A percentile compares a stretch with the other conserved stretches of the same genome.
Evolutionary conservation across 2,113 vertebrate species (phyloP).

Genomic region (Peromyscus leucopus): DNA sequence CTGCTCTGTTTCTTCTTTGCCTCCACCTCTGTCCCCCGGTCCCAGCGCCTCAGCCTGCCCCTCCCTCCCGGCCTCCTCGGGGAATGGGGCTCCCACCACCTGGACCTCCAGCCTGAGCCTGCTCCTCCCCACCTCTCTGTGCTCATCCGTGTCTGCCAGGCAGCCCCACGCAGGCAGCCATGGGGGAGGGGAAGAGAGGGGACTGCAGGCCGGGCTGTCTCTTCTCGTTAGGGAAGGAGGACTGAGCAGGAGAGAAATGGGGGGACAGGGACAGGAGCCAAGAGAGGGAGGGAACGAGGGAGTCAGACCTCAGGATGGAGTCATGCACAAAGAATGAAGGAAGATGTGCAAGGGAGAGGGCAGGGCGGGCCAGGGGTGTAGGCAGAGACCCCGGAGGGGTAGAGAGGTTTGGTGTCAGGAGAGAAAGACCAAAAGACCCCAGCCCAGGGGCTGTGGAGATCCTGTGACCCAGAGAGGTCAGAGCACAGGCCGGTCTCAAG

Average conservation of each 20-base stretch:
- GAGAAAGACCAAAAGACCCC: not conserved
- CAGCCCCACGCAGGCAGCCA: not conserved
- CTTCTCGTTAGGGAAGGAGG: conserved; percentile 52
- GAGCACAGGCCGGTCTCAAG: conserved; percentile 5
- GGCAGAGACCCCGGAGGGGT: not conserved
- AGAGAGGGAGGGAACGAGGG: not conserved
- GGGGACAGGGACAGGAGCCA: not conserved
- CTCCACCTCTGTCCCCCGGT: not conserved
- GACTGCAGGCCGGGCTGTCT: conserved; percentile 62
- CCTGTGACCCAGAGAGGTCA: not conserved
- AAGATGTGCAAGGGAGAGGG: not conserved
- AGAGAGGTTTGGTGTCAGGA: not conserved
- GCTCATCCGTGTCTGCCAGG: not conserved
- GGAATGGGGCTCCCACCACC: not conserved
- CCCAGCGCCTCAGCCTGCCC: not conserved
- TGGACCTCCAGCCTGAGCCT: not conserved
- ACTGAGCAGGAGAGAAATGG: not conserved
- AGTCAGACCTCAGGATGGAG: not conserved
- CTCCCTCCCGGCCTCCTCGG: not conserved
- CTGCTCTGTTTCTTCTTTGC: not conserved
- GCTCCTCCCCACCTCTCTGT: not conserved
- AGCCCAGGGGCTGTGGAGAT: not conserved
- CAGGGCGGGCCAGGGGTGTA: not conserved
- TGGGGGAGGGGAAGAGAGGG: conserved; percentile 57
- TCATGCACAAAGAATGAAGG: not conserved